Percentiles rank a stretch among this genome's conserved stretches.
Evolutionary conservation across 2,888 invertebrate species (phyloP).

Genomic region (Thereva nobilitata): DNA sequence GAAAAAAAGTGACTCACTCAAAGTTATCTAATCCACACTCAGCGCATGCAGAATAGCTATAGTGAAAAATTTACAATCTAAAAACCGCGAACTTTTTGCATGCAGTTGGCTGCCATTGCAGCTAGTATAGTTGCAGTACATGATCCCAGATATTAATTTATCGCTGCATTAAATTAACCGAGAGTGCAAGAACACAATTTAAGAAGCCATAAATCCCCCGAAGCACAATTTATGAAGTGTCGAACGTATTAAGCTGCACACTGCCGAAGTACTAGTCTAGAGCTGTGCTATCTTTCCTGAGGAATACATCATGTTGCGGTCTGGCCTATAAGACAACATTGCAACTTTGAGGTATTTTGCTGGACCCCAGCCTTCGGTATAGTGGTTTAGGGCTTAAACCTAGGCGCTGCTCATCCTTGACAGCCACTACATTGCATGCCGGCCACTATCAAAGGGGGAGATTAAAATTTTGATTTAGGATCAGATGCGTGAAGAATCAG

Average conservation of each 20-base stretch:
- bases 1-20: too few species aligned
- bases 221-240: constrained; percentile 26
- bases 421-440: constrained; percentile 17
- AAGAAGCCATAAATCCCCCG: constrained; percentile 25
- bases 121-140: not conserved
- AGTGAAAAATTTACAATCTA: too few species aligned
- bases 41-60: too few species aligned
- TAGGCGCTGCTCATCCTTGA: constrained; percentile 13
- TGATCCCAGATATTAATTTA: constrained; percentile 21
- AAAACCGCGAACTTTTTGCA: too few species aligned
- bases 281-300: not conserved
- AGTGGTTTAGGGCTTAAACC: too few species aligned
- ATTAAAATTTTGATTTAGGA: constrained; percentile 29
- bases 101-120: too few species aligned
- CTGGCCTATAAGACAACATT: too few species aligned
- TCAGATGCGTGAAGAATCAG: constrained; percentile 6
- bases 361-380: not conserved
- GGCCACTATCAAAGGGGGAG: constrained; percentile 14
- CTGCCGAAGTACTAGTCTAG: not conserved
- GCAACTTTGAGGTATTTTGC: constrained; percentile 4
- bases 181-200: constrained; percentile 30
- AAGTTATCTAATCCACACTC: too few species aligned
- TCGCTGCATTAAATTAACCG: constrained; percentile 30
- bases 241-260: constrained; percentile 17
- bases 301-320: not conserved